Conservation (phyloP, 2,113 vertebrate species). For the Herpailurus yagouaroundi region DNA sequence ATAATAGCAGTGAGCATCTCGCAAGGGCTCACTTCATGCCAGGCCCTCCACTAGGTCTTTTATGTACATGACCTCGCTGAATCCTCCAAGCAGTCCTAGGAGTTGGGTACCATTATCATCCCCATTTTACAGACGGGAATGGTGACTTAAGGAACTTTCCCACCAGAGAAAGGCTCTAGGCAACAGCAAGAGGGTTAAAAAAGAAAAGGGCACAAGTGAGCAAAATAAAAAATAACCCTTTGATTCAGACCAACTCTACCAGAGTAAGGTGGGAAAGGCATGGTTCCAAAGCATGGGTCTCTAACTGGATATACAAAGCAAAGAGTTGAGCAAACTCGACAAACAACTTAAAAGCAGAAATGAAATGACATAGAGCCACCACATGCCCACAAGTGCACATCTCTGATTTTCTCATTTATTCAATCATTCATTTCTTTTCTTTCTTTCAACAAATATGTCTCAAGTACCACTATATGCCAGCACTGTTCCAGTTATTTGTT, state of each 20-base stretch:
- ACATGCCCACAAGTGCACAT: not conserved
- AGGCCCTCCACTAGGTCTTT: not conserved
- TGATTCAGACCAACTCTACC: not conserved
- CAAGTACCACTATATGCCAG: not conserved
- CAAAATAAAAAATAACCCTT: not conserved
- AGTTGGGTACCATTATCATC: not conserved
- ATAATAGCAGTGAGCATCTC: not conserved
- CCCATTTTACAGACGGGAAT: not conserved
- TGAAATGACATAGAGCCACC: not conserved
- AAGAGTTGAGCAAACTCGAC: not conserved
- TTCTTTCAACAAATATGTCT: not conserved
- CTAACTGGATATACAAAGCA: slow-evolving; percentile 4
- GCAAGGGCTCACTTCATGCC: not conserved
- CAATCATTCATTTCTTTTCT: not conserved
- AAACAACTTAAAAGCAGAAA: not conserved
- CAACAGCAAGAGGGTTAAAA: not conserved
- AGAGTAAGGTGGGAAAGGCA: not conserved
- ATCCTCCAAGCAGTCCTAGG: not conserved
- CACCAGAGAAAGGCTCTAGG: not conserved
- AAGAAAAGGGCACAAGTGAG: not conserved
- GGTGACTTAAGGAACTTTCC: not conserved
- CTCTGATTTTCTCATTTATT: not conserved
- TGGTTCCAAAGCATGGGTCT: not conserved
- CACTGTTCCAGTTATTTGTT: not conserved
- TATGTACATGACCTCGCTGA: not conserved